Evolutionary conservation across 2,113 vertebrate genomes (phyloP).

Genomic region (Macaca mulatta): DNA sequence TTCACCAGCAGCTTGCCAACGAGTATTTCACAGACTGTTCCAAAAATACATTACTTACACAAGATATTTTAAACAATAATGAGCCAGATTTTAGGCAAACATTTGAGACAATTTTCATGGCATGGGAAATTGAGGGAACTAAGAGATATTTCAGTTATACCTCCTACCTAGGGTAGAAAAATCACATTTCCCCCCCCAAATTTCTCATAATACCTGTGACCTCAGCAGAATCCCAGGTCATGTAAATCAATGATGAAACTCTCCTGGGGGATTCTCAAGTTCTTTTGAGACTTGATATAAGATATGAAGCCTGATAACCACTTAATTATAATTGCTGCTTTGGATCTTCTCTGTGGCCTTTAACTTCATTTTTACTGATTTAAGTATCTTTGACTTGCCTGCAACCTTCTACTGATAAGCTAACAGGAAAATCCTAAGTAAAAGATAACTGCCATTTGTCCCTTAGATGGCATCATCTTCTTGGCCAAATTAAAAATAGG

Average conservation of each 20-base stretch:
- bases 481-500: not conserved
- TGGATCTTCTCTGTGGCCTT: not conserved
- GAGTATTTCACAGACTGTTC: not conserved
- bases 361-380: not conserved
- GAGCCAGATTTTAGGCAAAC: slow-evolving; percentile 31
- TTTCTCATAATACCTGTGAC: not conserved
- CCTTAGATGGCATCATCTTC: not conserved
- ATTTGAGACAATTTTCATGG: not conserved
- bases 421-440: not conserved
- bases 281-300: slow-evolving; percentile 6
- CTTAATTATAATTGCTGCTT: not conserved
- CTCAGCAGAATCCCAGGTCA: not conserved
- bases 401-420: not conserved
- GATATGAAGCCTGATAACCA: not conserved
- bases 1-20: not conserved
- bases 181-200: not conserved
- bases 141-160: not conserved
- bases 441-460: not conserved
- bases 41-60: not conserved
- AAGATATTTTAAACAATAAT: not conserved
- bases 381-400: not conserved
- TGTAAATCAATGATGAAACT: not conserved
- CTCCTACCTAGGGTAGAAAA: not conserved
- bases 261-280: not conserved
- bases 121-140: not conserved